Base-by-base conservation (phyloP, 1,140 invertebrate species). In the Eubasilissa regina region DNA sequence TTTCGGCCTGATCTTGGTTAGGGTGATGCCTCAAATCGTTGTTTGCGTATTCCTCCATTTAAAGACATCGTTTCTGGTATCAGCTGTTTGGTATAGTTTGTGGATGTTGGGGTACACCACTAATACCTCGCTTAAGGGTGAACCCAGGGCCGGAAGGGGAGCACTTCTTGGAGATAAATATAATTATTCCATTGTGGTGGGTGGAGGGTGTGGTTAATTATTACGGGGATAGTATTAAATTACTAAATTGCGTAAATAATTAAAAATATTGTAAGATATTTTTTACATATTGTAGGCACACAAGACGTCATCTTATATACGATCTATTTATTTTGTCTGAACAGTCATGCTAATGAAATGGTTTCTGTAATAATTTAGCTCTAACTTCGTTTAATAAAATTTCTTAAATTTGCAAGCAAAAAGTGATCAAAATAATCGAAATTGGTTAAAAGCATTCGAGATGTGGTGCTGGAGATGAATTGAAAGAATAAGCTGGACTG, bases 41-140 rank as follows among this genome's bases (percentile, higher is more conserved):
- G 66, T 70, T 70, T 70, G 66, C 45, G 47, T 47, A 47, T 64
- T 64, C 60, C 66, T 47, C 25, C 60, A 64, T 64, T 64, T 64
- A 70, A 70, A 48, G 66, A 70, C 66, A 48, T 48, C 66, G 45
- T 48, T 47, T 68, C 47, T 53, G 70, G 70, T 73, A 73, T 73
- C 70, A 73, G 70, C 70, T 73, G 70, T 73, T 73, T 6, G 48
- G 53, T 35, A 73, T 56, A 73, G 70, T 73, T 73, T 70, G 66
- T 48, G 44, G 66, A n/a, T 7, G 6, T 12, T 73, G 43, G 70
- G 48, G 66, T 15, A 70, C 43, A 47, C 15, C 70, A 55, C 66
- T 70, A 70, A 70, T 70, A 48, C 66, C 43, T 11, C 17, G 66
- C 66, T 70, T 21, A 70, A 17, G 45, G 66, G 66, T 70, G 47